phyloP scores from a whole-genome alignment of 2,113 vertebrate genomes.

The Sturnus vulgaris region DNA sequence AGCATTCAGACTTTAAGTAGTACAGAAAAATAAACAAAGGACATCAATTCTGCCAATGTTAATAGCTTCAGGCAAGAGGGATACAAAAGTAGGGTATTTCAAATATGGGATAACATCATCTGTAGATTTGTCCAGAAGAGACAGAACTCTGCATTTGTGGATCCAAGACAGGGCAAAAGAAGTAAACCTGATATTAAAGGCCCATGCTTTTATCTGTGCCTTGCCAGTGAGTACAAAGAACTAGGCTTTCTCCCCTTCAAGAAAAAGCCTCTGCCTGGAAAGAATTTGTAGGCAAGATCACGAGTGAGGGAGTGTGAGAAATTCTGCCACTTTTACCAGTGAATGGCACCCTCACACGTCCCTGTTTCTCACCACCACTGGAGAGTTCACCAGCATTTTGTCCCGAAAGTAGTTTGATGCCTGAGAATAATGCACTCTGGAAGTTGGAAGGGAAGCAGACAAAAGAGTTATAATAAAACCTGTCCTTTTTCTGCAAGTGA shows the following conservation, averaged over 20 bases:
- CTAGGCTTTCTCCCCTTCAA: background rate
- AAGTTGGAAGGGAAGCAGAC: conserved; percentile 22
- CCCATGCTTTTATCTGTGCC: background rate
- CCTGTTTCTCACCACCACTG: background rate
- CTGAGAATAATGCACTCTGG: background rate
- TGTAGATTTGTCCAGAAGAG: background rate
- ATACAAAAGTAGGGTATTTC: conserved; percentile 44
- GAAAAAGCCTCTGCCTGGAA: background rate
- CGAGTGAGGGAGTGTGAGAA: background rate
- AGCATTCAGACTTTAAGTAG: conserved; percentile 1
- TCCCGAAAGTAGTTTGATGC: background rate
- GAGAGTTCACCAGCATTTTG: background rate
- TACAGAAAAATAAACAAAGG: conserved; percentile 52
- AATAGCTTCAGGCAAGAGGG: conserved; percentile 36
- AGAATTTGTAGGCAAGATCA: background rate
- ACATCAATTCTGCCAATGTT: conserved; percentile 20
- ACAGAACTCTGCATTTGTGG: background rate
- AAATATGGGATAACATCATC: background rate
- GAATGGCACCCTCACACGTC: background rate
- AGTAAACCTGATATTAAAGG: background rate
- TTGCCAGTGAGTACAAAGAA: background rate
- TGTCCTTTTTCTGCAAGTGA: conserved; percentile 16
- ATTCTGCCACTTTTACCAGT: background rate
- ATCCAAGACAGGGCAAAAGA: background rate
- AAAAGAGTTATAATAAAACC: conserved; percentile 39